Conservation (phyloP, 2,113 vertebrate genomes). For the Sinocyclocheilus rhinocerous region DNA sequence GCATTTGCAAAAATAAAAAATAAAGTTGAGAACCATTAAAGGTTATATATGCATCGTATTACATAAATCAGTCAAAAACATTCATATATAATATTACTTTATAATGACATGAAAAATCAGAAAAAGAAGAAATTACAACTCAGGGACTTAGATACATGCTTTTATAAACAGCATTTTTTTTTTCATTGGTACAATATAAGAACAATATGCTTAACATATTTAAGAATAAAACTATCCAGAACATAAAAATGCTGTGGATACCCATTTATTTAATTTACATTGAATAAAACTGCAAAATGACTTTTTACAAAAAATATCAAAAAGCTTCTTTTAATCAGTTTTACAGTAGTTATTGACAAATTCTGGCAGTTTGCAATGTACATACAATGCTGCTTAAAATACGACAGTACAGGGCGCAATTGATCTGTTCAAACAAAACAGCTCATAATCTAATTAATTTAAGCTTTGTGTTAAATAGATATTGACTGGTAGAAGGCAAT, state of each 20-base stretch:
- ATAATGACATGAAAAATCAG: background rate
- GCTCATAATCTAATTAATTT: background rate
- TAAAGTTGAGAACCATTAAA: background rate
- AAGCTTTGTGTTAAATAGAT: background rate
- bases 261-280: background rate
- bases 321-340: background rate
- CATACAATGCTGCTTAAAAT: slow-evolving; percentile 24
- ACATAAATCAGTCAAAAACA: background rate
- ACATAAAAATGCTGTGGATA: background rate
- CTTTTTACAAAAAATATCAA: slow-evolving; percentile 38
- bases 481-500: background rate
- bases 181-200: slow-evolving; percentile 8
- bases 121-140: slow-evolving; percentile 14
- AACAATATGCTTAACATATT: slow-evolving; percentile 8
- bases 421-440: background rate
- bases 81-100: background rate
- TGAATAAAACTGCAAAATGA: slow-evolving; percentile 10
- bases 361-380: slow-evolving; percentile 39
- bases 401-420: background rate
- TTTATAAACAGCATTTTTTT: slow-evolving; percentile 37
- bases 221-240: background rate
- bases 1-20: background rate
- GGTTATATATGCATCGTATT: background rate
- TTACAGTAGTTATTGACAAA: slow-evolving; percentile 13
- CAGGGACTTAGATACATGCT: slow-evolving; percentile 20